A percentile compares a stretch with the other conserved stretches of the same genome.
phyloP scores from a whole-genome alignment of 2,888 invertebrate species.

The Lacanobia wlatinum region DNA sequence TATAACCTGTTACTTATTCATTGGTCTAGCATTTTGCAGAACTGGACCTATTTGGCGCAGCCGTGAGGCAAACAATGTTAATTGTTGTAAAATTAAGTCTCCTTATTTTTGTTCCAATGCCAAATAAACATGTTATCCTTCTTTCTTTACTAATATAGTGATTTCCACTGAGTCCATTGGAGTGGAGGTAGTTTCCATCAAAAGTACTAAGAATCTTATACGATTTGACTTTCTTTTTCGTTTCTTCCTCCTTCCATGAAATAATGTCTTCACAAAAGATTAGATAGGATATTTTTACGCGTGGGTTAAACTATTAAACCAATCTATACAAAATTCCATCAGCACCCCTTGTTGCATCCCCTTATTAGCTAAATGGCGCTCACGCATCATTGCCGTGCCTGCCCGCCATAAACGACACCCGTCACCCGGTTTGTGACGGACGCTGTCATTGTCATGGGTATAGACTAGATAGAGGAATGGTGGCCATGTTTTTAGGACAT shows the following conservation, averaged over 20 bases:
- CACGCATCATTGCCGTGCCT: constrained; percentile 70
- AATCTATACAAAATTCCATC: constrained; percentile 16
- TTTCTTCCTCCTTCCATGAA: neutral
- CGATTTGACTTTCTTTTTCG: neutral
- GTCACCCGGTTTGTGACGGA: constrained; percentile 77
- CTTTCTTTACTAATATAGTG: too few species aligned
- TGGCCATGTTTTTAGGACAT: constrained; percentile 26
- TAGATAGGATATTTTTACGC: constrained; percentile 2
- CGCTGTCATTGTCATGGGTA: constrained; percentile 75
- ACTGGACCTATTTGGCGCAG: too few species aligned
- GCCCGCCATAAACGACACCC: constrained; percentile 65
- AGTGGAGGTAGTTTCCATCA: neutral
- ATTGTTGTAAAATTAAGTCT: too few species aligned
- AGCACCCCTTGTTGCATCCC: constrained; percentile 49
- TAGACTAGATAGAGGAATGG: constrained; percentile 32
- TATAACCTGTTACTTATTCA: too few species aligned
- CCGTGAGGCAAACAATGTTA: too few species aligned
- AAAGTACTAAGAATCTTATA: neutral
- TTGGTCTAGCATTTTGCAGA: too few species aligned
- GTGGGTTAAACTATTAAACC: neutral
- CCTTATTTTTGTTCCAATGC: too few species aligned
- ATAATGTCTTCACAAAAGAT: constrained; percentile 1
- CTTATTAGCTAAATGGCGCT: constrained; percentile 65
- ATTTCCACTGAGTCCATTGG: too few species aligned
- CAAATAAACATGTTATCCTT: too few species aligned